Conservation (phyloP, 1,140 invertebrate species). For the Frieseomelitta varia region DNA sequence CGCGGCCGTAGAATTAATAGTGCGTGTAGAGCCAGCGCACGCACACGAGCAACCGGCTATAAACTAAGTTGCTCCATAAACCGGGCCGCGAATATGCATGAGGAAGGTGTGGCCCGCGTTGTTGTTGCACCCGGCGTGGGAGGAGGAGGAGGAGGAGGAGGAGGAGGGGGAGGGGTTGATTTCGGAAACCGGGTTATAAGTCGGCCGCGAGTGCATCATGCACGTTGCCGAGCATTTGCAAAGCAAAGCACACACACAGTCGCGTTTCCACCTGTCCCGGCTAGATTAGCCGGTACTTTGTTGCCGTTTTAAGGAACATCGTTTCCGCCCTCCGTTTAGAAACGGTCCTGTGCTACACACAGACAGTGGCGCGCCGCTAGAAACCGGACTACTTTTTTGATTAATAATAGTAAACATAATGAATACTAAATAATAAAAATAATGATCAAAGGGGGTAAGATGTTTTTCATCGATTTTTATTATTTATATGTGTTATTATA, state of each 20-base stretch:
- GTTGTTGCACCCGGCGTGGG: constrained; percentile 39
- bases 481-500: too few species aligned
- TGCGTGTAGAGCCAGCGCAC: constrained; percentile 44
- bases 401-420: too few species aligned
- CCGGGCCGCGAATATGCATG: constrained; percentile 64
- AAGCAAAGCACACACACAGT: constrained; percentile 50
- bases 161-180: constrained; percentile 20
- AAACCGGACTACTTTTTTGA: background rate
- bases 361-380: too few species aligned
- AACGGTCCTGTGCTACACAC: too few species aligned
- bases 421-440: too few species aligned
- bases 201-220: constrained; percentile 54
- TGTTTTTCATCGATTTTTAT: too few species aligned
- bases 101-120: constrained; percentile 62
- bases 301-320: constrained; percentile 43
- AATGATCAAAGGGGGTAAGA: too few species aligned
- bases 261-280: constrained; percentile 14
- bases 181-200: constrained; percentile 62
- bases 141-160: too few species aligned
- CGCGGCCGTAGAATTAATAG: constrained; percentile 56
- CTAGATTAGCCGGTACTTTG: constrained; percentile 37
- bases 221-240: constrained; percentile 57
- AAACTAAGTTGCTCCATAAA: constrained; percentile 60
- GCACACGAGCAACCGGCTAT: constrained; percentile 34
- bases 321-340: background rate